Evolutionary conservation across 1,140 invertebrate genomes (phyloP).

Genomic region (Dendrolimus punctatus): DNA sequence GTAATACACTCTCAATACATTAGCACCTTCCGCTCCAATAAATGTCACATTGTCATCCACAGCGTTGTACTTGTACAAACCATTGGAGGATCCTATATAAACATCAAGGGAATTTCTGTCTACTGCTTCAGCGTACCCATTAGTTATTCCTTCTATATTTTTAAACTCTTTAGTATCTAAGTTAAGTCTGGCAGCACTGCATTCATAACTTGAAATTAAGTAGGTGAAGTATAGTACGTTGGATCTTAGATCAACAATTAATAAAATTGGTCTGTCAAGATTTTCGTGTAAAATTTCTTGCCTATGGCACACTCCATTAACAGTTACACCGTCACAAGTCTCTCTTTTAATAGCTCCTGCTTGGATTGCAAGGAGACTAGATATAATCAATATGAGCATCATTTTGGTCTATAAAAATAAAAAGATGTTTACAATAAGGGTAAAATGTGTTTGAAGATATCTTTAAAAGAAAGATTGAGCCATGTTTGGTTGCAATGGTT

Average conservation of each 20-base stretch:
- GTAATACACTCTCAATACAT: constrained; percentile 47
- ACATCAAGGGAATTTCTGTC: constrained; percentile 34
- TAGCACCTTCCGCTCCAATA: constrained; percentile 17
- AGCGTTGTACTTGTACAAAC: constrained; percentile 45
- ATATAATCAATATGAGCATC: constrained; percentile 22
- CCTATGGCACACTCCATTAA: constrained; percentile 29
- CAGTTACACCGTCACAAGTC: constrained; percentile 26
- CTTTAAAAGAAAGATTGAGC: too few relatives aligned
- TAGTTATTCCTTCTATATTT: constrained; percentile 28
- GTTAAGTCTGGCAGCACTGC: constrained; percentile 35
- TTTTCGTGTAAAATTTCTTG: constrained; percentile 29
- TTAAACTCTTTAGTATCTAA: constrained; percentile 41
- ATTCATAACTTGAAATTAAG: constrained; percentile 30
- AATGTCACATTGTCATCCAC: constrained; percentile 27
- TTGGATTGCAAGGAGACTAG: constrained; percentile 18
- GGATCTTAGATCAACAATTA: constrained; percentile 35
- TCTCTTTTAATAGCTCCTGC: constrained; percentile 32
- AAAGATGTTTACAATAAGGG: not conserved
- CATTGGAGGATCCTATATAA: constrained; percentile 44
- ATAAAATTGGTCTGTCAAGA: constrained; percentile 39
- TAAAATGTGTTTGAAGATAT: too few relatives aligned
- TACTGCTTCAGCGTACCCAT: constrained; percentile 49
- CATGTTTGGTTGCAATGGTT: too few relatives aligned
- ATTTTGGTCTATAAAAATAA: constrained; percentile 25
- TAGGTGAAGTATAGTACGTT: constrained; percentile 49